Evolutionary conservation across 2,113 vertebrate genomes (phyloP), one percentile per base, ranked within the genome.

Genomic region (Probosciger aterrimus): DNA sequence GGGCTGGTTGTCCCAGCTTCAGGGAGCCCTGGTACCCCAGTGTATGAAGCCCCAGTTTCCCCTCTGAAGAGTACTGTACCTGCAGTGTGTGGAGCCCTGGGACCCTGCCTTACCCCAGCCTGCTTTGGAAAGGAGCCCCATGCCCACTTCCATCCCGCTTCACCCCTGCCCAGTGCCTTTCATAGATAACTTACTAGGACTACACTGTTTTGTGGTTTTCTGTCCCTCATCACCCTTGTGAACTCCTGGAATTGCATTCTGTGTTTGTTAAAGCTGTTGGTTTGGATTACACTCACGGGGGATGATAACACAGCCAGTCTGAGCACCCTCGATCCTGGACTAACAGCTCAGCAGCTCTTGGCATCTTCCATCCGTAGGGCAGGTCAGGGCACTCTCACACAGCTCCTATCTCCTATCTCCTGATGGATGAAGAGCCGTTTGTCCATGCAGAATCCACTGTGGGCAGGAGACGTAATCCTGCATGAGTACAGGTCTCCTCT

Each of bases 311-410:
- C 18, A 53, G 59, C 37, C 9, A 4, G 17, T 2, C 11, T 6
- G 25, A 19, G 41, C 0, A 9, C 60, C 35, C 71, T 7, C 0
- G 2, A 22, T 18, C 22, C 74, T 7, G n/a, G 6, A 7, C 8
- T 18, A 13, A 20, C 18, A 27, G 76, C 70, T 57, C 67, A 31
- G 33, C 60, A 52, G 77, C 60, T 57, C 12, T 8, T 1, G n/a
- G 49, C 53, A 75, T 63, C 76, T 27, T 46, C 1, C 1, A 2
- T 3, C 6, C 8, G 17, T 11, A 10, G 0, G 14, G 88, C 35
- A 24, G 73, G 49, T 43, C 82, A 41, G 63, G 53, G 62, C 44
- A 24, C 53, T 12, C 62, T 39, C 41, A 6, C 57, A 4, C 84
- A 33, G 77, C 80, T 67, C 83, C 46, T n/a, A 47, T 28, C 82